Evolutionary conservation across 1,140 invertebrate species (phyloP).

Genomic region (Hycleus phaleratus): DNA sequence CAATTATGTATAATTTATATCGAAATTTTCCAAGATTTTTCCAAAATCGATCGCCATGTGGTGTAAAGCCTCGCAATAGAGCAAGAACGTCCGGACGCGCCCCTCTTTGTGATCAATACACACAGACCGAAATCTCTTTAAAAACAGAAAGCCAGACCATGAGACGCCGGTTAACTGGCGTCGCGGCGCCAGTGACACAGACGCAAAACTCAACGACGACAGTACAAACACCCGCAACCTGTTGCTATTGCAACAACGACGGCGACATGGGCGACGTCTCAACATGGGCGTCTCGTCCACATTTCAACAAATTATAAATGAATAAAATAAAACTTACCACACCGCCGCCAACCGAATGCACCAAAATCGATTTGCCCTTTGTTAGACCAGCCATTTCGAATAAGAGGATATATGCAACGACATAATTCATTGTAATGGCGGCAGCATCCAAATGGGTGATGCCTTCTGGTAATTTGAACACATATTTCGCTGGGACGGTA

Average conservation of each 20-base stretch:
- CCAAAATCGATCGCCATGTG: background rate
- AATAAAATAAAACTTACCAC: slow-evolving; percentile 60
- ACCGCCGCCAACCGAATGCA: slow-evolving; percentile 81
- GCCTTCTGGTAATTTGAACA: slow-evolving; percentile 69
- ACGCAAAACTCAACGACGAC: slow-evolving; percentile 1
- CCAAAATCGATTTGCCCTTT: slow-evolving; percentile 69
- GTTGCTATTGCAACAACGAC: slow-evolving; percentile 3
- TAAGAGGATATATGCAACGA: slow-evolving; percentile 77
- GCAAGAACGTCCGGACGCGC: slow-evolving; percentile 3
- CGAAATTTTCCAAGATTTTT: no score
- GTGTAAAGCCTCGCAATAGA: background rate
- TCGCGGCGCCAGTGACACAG: slow-evolving; percentile 20
- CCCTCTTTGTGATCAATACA: slow-evolving; percentile 7
- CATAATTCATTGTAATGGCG: slow-evolving; percentile 77
- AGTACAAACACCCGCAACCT: slow-evolving; percentile 16
- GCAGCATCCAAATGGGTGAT: slow-evolving; percentile 74
- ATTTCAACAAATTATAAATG: no score
- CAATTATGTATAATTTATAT: no score
- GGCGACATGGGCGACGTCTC: slow-evolving; percentile 7
- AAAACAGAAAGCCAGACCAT: slow-evolving; percentile 11
- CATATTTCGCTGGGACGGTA: slow-evolving; percentile 63
- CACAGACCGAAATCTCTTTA: background rate
- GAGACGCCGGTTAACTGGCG: slow-evolving; percentile 12
- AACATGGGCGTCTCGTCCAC: no score
- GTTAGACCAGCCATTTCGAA: slow-evolving; percentile 74